Percentiles rank a stretch among this genome's conserved stretches.
Conservation (phyloP, 2,797 vertebrate genomes). For the Pitangus sulphuratus region DNA sequence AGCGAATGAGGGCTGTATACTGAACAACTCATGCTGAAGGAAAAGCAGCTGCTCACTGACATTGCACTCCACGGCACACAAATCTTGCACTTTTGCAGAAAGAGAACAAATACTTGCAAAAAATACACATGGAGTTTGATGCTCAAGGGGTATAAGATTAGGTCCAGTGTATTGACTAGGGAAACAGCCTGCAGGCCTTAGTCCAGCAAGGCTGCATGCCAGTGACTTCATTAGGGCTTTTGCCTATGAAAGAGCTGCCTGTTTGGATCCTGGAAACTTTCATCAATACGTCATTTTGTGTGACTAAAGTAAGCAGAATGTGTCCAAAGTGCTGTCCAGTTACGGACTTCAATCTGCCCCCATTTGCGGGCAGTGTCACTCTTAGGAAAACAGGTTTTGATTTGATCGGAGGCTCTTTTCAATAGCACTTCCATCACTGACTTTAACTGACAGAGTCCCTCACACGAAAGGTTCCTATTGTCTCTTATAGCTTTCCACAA, state of each 20-base stretch:
- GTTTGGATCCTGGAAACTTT: conserved; percentile 60
- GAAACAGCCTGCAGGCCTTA: conserved; percentile 42
- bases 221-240: conserved; percentile 65
- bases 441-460: neutral
- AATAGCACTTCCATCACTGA: neutral
- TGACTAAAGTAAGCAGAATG: conserved; percentile 59
- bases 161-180: conserved; percentile 56
- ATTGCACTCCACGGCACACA: conserved; percentile 11
- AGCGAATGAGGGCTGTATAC: neutral
- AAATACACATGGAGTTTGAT: conserved; percentile 51
- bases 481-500: neutral
- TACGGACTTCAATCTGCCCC: neutral
- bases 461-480: neutral
- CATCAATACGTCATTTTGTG: conserved; percentile 65
- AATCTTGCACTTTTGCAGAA: conserved; percentile 43
- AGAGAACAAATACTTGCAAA: conserved; percentile 42
- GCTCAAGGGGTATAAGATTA: conserved; percentile 61
- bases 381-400: conserved; percentile 31
- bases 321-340: neutral
- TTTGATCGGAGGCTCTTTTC: conserved; percentile 4
- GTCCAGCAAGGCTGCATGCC: conserved; percentile 50
- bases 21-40: conserved; percentile 21
- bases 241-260: conserved; percentile 61
- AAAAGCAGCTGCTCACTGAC: conserved; percentile 62
- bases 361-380: neutral